Conservation (phyloP, 1,140 invertebrate genomes). For the Bombus confusus region DNA sequence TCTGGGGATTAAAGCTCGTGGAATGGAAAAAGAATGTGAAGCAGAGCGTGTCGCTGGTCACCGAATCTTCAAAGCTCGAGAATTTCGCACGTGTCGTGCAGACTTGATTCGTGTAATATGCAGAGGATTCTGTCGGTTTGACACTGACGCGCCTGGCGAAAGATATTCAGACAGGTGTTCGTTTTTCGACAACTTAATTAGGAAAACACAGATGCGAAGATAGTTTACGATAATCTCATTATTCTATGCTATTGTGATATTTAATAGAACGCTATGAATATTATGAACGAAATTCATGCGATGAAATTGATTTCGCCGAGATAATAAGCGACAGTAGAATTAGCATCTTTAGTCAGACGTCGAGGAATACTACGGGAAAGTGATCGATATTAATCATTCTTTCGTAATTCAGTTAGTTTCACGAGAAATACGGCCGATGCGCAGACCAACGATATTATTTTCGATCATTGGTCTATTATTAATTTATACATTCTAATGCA, state of each 20-base stretch:
- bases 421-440: no score
- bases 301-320: not conserved
- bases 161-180: no score
- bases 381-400: not conserved
- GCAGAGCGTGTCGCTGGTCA: not conserved
- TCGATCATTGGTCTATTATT: no score
- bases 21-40: not conserved
- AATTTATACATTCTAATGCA: no score
- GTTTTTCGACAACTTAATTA: not conserved
- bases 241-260: not conserved
- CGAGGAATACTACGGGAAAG: not conserved
- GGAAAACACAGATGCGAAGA: not conserved
- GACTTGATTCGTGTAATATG: no score
- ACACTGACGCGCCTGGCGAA: no score
- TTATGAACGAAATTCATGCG: not conserved
- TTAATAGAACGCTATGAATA: not conserved
- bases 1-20: conserved; percentile 17
- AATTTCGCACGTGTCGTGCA: not conserved
- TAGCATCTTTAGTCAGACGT: not conserved
- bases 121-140: no score
- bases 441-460: not conserved
- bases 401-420: no score
- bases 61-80: not conserved
- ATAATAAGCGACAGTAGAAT: not conserved
- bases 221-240: not conserved